Base-by-base conservation (phyloP, 2,888 invertebrate species). In the Helobdella robusta region DNA sequence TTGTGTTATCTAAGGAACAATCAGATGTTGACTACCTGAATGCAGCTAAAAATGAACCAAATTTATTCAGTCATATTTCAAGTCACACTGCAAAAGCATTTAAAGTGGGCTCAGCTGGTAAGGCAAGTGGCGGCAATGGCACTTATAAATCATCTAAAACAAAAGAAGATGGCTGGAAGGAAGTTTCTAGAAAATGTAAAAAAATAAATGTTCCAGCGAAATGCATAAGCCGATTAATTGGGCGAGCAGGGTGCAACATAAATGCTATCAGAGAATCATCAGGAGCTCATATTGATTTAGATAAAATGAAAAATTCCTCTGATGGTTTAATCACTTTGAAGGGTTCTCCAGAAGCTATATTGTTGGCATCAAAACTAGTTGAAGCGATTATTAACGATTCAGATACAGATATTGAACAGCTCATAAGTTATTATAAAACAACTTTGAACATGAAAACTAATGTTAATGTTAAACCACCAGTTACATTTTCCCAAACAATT, bases 221-320 rank as follows among this genome's bases (percentile, higher is more conserved):
- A 79, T 94, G 93, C 56, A 95, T 97, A 69, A 93, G 94, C 67
- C 85, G 97, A 65, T 94, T 98, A 62, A 98, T 98, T 76, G 97
- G 97, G 0, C 86, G 97, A 73, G 93, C 90, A 35, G 97, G 97
- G 60, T 89, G 89, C 82, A 97, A 97, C 81, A 95, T 98, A 75
- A 98, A 98, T 82, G 92, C 95, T 15, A 95, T 98, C 77, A 85
- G 97, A 67, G 90, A 91, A 66, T 89, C 91, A 63, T 95, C 97
- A 36, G 92, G 94, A 67, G 97, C 97, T 6, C 91, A 93, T 78
- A 97, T 98, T 77, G 94, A 97, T 81, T 92, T 97, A 34, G 97
- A 97, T 80, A 97, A 97, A 80, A 93, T 94, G 82, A 76, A 77
- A 69, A 75, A 75, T 2, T 72, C 74, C 11, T 70, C 63, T 30